These are phyloP conservation scores for Molorchus minor DNA, from an alignment of 2,888 invertebrate species.

Conservation along the genomic window DNA sequence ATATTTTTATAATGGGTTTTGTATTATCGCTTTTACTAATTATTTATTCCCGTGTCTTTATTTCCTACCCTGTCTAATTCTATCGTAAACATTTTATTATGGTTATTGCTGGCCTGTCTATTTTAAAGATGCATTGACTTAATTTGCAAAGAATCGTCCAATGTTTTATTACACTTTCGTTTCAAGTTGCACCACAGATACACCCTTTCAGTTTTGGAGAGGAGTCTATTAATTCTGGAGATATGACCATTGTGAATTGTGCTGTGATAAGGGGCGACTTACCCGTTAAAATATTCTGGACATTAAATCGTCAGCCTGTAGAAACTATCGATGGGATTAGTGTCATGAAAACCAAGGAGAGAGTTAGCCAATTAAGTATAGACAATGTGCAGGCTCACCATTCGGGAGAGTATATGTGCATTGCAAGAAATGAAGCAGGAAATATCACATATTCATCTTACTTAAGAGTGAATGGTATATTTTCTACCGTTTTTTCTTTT, in stretches of 20 bases:
- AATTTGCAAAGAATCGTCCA: no score
- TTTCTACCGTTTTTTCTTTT: background rate
- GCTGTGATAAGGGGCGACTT: conserved; percentile 77
- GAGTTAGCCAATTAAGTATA: conserved; percentile 74
- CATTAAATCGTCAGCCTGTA: conserved; percentile 71
- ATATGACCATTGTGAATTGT: conserved; percentile 74
- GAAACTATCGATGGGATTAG: conserved; percentile 49
- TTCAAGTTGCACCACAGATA: conserved; percentile 65
- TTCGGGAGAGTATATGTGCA: conserved; percentile 79
- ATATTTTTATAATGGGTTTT: conserved; percentile 17
- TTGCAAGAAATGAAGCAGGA: conserved; percentile 74
- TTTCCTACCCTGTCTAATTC: no score
- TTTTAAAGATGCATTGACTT: no score
- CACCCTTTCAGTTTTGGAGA: conserved; percentile 63
- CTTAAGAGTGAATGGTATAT: conserved; percentile 73
- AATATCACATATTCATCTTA: conserved; percentile 69
- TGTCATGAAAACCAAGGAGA: conserved; percentile 61
- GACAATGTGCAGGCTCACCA: conserved; percentile 76
- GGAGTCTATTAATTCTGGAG: conserved; percentile 74
- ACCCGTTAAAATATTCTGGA: conserved; percentile 78
- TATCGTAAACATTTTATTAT: no score
- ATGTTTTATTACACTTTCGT: conserved; percentile 1
- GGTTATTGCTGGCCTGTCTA: no score
- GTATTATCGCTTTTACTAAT: conserved; percentile 9
- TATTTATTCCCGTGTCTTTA: background rate